phyloP scores from a whole-genome alignment of 2,888 invertebrate species.

The Drosophila mulleri region DNA sequence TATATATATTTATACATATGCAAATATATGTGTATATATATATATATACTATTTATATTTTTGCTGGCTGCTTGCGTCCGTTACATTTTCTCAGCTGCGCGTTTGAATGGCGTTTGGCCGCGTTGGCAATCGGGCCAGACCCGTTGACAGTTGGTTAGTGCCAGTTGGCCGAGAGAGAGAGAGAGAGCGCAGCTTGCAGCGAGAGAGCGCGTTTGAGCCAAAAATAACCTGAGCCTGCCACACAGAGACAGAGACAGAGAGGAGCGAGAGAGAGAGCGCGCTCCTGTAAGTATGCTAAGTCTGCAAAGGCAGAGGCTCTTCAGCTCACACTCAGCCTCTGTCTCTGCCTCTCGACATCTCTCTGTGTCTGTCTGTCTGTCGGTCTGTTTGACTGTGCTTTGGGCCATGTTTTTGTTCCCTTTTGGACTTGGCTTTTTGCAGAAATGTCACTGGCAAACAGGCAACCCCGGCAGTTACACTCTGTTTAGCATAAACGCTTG shows the following conservation, averaged over 20 bases:
- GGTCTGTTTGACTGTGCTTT: slow-evolving; percentile 35
- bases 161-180: slow-evolving; percentile 38
- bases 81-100: slow-evolving; percentile 74
- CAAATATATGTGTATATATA: background rate
- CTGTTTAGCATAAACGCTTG: slow-evolving; percentile 81
- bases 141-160: slow-evolving; percentile 64
- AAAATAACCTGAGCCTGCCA: slow-evolving; percentile 10
- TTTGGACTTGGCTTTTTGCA: slow-evolving; percentile 72
- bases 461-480: slow-evolving; percentile 82
- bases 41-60: slow-evolving; percentile 10
- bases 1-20: background rate
- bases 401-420: slow-evolving; percentile 56
- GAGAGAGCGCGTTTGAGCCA: background rate
- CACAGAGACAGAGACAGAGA: slow-evolving; percentile 14
- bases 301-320: slow-evolving; percentile 54
- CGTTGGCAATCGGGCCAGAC: slow-evolving; percentile 43
- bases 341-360: background rate
- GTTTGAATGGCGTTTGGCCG: slow-evolving; percentile 74
- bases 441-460: slow-evolving; percentile 76
- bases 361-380: slow-evolving; percentile 4
- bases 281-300: slow-evolving; percentile 57
- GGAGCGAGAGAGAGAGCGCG: slow-evolving; percentile 27
- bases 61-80: slow-evolving; percentile 53
- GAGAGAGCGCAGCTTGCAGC: slow-evolving; percentile 46
- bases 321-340: background rate